Base-by-base conservation (phyloP, 2,797 vertebrate species). In the Gymnoscopelus microlampas region DNA sequence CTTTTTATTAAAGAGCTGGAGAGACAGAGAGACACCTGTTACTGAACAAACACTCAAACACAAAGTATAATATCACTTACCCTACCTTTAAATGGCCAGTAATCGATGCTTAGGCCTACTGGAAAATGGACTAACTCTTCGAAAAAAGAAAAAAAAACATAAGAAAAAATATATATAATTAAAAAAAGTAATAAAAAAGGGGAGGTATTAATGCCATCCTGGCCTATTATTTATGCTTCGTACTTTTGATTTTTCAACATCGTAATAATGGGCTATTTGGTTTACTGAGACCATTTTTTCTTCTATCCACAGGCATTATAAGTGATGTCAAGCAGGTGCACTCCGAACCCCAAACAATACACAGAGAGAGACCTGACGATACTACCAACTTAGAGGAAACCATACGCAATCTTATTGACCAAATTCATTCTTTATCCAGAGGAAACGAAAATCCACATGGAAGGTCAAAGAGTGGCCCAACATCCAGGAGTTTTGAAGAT, bases 371-470 rank as follows among this genome's bases (percentile, higher is more conserved):
- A 3, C 15, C 64, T 0, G 54, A 51, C 4, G 65, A 68, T 19
- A 5, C 6, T 47, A 23, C 50, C 48, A 75, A 70, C 50, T 72
- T 90, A 58, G 71, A 92, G 23, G 75, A 83, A 23, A 86, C 83
- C 44, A 76, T 91, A 64, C 80, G 73, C n/a, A 68, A 59, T 1
- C 58, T 92, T 4, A 86, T 91, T 3, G 26, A 88, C 63, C 83
- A 86, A 29, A 87, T 92, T 56, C 85, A 78, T 53, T 81, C 81
- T 48, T 60, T 92, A 66, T 88, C 88, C 4, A 35, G 39, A 9
- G 59, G 66, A 11, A 71, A 62, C 14, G 10, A 3, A 19, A 67
- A 71, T 0, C 0, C 57, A 0, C 74, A 56, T 26, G 51, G n/a
- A 8, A 61, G 39, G 15, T 3, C 8, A n/a, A 68, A 56, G 24